Evolutionary conservation across 2,797 vertebrate species (phyloP).

Genomic region (Paramormyrops hopkinsi): DNA sequence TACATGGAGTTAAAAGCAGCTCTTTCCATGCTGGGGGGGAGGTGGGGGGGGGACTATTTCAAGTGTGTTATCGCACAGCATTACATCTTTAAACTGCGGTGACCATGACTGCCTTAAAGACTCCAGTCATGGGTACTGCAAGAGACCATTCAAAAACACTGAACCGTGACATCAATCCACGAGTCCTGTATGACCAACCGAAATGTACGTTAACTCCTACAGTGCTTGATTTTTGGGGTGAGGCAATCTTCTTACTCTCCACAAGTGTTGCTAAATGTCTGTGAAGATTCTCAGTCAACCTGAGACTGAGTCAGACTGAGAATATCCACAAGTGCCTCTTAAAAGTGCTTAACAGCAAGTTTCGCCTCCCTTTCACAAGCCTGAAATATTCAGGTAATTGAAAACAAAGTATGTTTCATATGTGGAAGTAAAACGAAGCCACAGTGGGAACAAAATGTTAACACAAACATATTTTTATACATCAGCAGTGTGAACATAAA

Average conservation of each 20-base stretch:
- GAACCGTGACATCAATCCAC: not conserved
- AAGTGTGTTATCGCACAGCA: slow-evolving; percentile 44
- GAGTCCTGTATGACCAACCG: not conserved
- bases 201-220: not conserved
- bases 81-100: slow-evolving; percentile 53
- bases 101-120: slow-evolving; percentile 31
- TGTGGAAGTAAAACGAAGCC: not conserved
- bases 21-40: slow-evolving; percentile 56
- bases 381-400: not conserved
- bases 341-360: not conserved
- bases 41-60: slow-evolving; percentile 28
- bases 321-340: not conserved
- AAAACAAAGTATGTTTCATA: not conserved
- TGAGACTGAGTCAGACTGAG: too few species aligned
- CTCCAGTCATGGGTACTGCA: slow-evolving; percentile 5
- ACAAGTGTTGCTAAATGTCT: not conserved
- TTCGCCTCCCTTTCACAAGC: not conserved
- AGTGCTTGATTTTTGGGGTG: not conserved
- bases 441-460: not conserved
- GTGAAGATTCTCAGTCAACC: too few species aligned
- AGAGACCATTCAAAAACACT: slow-evolving; percentile 1
- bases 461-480: not conserved
- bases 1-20: slow-evolving; percentile 48
- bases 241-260: not conserved
- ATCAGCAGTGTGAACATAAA: not conserved